Base-by-base conservation (phyloP, 2,888 invertebrate genomes). In the Mesorhabditis sp. region DNA sequence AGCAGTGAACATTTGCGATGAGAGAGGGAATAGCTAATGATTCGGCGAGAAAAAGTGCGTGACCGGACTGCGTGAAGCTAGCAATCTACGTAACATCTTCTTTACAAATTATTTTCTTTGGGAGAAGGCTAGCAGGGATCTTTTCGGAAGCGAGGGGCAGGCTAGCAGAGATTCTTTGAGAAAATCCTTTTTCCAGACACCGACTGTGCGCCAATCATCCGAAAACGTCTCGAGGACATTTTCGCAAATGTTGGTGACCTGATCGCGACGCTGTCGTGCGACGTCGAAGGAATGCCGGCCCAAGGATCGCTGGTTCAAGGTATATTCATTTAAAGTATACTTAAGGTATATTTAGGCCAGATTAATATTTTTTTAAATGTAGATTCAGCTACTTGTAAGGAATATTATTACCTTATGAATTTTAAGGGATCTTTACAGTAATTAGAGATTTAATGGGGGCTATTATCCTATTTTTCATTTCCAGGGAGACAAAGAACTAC, bases 201-300 rank as follows among this genome's bases (percentile, higher is more conserved):
- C 4, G 80, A 81, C 58, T 74, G 76, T 68, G 80, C 82, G 5
- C 87, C 87, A 45, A 82, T 85, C 45, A 83, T 87, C 58, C 77
- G 84, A 64, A 85, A 86, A 72, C 84, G 85, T 70, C 82, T 87
- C 63, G 81, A 82, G 63, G 86, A 87, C 77, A 83, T 86, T 45
- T 83, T 85, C 65, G 82, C 82, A 3, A 74, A 79, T 41, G 81
- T 83, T 43, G 83, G 81, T 65, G 83, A 83, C 68, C 76, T 83
- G 13, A 76, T 84, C 66, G 86, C 86, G 10, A 80, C 81, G 13
- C 79, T 87, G 62, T 80, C 83, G 69, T 87, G 87, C 76, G 78
- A 81, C 67, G 78, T 87, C 10, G 80, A 77, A 4, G 87, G 86
- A n/a, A 72, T 72, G 42, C 87, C 87, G 10, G 74, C 70, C 86